phyloP scores from a whole-genome alignment of 2,888 invertebrate genomes.

The Epistrophella euchroma region DNA sequence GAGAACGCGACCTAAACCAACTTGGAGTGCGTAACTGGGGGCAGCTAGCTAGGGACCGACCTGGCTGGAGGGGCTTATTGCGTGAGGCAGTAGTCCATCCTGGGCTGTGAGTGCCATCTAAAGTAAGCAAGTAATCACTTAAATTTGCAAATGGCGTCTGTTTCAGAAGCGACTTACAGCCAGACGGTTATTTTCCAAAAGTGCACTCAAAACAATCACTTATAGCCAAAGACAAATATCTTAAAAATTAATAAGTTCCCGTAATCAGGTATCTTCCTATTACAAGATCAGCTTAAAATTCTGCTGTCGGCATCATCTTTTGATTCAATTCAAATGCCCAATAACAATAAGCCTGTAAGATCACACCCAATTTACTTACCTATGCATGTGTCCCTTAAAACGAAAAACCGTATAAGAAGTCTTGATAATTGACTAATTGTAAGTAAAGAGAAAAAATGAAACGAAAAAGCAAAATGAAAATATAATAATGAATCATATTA shows the following conservation, averaged over 20 bases:
- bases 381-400: conserved; percentile 52
- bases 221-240: background rate
- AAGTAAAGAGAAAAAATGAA: background rate
- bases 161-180: no score
- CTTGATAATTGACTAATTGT: conserved; percentile 39
- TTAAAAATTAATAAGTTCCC: conserved; percentile 19
- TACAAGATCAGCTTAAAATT: conserved; percentile 52
- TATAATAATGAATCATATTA: conserved; percentile 39
- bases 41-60: no score
- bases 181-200: no score
- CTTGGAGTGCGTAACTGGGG: no score
- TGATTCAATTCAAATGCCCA: conserved; percentile 35
- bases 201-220: no score
- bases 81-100: no score
- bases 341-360: conserved; percentile 62
- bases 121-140: no score
- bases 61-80: no score
- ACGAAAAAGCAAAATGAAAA: background rate
- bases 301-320: conserved; percentile 59
- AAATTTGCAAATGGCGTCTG: no score
- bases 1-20: no score
- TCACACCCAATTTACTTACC: conserved; percentile 70
- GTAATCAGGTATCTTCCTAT: conserved; percentile 57
- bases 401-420: conserved; percentile 1
- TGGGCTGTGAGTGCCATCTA: no score